Conservation (phyloP, 2,888 invertebrate species). For the Cremastinae sp. region DNA sequence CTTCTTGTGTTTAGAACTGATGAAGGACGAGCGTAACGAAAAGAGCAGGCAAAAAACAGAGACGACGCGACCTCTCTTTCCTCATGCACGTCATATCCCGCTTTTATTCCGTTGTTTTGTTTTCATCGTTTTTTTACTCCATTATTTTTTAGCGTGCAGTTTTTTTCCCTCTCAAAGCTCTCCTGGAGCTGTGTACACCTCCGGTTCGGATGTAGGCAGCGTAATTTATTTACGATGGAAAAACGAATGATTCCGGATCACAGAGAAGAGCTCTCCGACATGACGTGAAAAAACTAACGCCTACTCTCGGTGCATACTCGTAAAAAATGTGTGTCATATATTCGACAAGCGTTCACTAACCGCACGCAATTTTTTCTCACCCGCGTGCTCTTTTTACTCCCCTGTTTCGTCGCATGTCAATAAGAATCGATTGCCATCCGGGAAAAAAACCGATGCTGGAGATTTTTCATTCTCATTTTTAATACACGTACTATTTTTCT, state of each 20-base stretch:
- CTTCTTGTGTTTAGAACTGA: conserved; percentile 52
- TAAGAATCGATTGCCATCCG: conserved; percentile 8
- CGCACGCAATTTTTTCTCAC: not conserved
- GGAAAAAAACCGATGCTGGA: conserved; percentile 11
- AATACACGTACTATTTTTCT: too few relatives aligned
- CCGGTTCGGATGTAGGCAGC: conserved; percentile 48
- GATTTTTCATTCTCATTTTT: conserved; percentile 30
- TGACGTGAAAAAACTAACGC: conserved; percentile 52
- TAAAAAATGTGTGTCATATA: conserved; percentile 26
- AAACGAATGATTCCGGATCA: conserved; percentile 55
- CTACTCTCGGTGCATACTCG: conserved; percentile 15
- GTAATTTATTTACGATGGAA: conserved; percentile 59
- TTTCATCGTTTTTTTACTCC: not conserved
- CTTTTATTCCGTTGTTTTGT: not conserved
- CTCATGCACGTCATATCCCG: too few relatives aligned
- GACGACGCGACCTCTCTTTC: not conserved
- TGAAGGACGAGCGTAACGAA: conserved; percentile 22
- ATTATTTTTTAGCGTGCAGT: not conserved
- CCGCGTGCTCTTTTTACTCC: not conserved
- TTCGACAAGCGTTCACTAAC: not conserved
- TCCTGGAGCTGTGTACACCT: conserved; percentile 23
- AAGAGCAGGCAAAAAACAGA: not conserved
- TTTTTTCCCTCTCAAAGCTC: conserved; percentile 13
- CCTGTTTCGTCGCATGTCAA: conserved; percentile 30
- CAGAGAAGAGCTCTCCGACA: conserved; percentile 35